phyloP scores from a whole-genome alignment of 2,797 vertebrate genomes.

The Tinamus major region DNA sequence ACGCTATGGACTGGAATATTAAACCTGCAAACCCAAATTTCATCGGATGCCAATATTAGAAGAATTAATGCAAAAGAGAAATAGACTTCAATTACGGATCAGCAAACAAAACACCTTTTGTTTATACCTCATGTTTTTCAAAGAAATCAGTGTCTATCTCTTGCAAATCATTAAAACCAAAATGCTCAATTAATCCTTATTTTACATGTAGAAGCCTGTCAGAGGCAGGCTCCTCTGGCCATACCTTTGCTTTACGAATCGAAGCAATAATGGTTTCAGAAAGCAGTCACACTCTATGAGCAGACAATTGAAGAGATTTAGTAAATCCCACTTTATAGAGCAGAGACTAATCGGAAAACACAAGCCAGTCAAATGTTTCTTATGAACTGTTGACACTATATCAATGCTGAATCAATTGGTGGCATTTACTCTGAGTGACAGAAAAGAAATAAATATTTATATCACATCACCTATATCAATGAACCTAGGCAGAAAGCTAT shows the following conservation, averaged over 20 bases:
- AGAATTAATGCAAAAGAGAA: constrained; percentile 60
- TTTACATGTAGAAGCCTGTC: constrained; percentile 64
- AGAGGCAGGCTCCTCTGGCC: constrained; percentile 49
- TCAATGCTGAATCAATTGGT: constrained; percentile 88
- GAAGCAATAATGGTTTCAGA: constrained; percentile 76
- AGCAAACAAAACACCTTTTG: constrained; percentile 67
- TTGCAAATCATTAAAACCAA: constrained; percentile 75
- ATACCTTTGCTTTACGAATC: constrained; percentile 70
- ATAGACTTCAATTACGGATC: constrained; percentile 70
- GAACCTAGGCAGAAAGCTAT: constrained; percentile 90
- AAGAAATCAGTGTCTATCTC: constrained; percentile 43
- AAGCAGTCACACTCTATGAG: constrained; percentile 78
- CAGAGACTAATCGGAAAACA: constrained; percentile 81
- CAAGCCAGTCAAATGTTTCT: constrained; percentile 81
- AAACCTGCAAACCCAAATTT: constrained; percentile 38
- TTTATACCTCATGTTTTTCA: constrained; percentile 41
- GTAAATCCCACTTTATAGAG: constrained; percentile 83
- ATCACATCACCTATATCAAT: constrained; percentile 95
- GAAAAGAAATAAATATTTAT: constrained; percentile 98
- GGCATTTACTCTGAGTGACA: constrained; percentile 91
- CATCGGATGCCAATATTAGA: constrained; percentile 49
- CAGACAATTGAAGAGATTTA: constrained; percentile 84
- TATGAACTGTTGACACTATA: constrained; percentile 87
- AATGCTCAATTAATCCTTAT: constrained; percentile 79
- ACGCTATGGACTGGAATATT: constrained; percentile 14